phyloP scores from a whole-genome alignment of 2,888 invertebrate genomes.

The Aphidius colemani region DNA sequence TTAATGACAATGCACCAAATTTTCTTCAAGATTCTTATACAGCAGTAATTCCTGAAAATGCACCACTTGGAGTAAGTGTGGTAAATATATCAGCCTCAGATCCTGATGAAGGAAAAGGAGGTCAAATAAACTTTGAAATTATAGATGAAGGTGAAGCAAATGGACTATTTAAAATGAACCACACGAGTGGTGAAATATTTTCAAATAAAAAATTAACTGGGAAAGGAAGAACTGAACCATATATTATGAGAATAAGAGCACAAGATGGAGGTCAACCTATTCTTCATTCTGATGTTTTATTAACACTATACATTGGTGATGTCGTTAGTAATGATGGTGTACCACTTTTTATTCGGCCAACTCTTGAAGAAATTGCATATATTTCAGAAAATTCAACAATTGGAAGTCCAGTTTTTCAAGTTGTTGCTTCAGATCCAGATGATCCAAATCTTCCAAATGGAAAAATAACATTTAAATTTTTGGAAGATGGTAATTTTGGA shows the following conservation, averaged over 20 bases:
- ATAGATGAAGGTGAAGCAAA: constrained; percentile 75
- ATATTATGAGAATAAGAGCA: constrained; percentile 71
- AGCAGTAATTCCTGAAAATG: constrained; percentile 80
- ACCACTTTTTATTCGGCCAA: constrained; percentile 74
- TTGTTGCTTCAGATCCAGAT: constrained; percentile 78
- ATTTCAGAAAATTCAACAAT: constrained; percentile 77
- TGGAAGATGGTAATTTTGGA: constrained; percentile 68
- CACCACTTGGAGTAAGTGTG: constrained; percentile 69
- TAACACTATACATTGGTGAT: constrained; percentile 75
- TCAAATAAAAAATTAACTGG: constrained; percentile 73
- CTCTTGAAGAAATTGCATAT: constrained; percentile 71
- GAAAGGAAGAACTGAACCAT: constrained; percentile 76
- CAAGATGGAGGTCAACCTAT: constrained; percentile 71
- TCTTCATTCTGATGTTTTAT: constrained; percentile 67
- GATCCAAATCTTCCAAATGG: constrained; percentile 78
- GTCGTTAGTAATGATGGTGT: constrained; percentile 82
- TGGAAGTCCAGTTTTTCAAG: constrained; percentile 76
- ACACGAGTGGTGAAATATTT: constrained; percentile 69
- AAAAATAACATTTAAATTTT: constrained; percentile 72
- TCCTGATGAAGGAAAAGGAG: constrained; percentile 76
- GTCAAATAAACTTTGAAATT: constrained; percentile 73
- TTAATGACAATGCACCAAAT: constrained; percentile 77
- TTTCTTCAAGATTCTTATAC: constrained; percentile 71
- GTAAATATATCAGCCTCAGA: constrained; percentile 75
- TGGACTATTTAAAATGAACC: constrained; percentile 72